Percentiles rank a stretch among this genome's conserved stretches.
These are phyloP conservation scores for Alitta virens DNA, from an alignment of 2,888 invertebrate species.

Conservation along the genomic window DNA sequence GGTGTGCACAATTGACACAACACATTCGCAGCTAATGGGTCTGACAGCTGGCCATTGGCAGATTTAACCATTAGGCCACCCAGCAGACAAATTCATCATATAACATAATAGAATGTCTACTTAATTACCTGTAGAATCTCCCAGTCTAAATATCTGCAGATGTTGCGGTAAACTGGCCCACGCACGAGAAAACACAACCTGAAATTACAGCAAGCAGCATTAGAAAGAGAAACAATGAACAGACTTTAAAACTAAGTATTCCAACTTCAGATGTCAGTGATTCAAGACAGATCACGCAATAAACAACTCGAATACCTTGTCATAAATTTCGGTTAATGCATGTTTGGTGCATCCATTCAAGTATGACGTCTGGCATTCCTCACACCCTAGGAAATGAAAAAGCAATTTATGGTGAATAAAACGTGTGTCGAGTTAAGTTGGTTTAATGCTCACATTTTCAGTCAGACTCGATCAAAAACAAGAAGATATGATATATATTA, in stretches of 20 bases:
- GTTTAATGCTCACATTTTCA: no score
- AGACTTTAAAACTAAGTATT: background rate
- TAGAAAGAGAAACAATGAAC: background rate
- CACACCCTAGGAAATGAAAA: constrained; percentile 44
- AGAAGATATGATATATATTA: no score
- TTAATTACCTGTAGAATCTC: constrained; percentile 27
- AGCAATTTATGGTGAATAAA: no score
- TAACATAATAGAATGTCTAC: background rate
- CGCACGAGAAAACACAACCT: constrained; percentile 68
- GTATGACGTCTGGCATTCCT: constrained; percentile 48
- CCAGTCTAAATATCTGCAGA: constrained; percentile 49
- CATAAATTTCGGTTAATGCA: constrained; percentile 35
- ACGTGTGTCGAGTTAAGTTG: no score
- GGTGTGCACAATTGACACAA: no score
- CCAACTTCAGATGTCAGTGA: background rate
- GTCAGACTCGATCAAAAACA: no score
- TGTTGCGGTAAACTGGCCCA: constrained; percentile 71
- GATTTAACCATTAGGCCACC: no score
- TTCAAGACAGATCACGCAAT: background rate
- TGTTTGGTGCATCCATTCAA: constrained; percentile 41
- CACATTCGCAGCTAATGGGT: no score
- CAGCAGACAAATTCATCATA: no score
- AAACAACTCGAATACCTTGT: constrained; percentile 58
- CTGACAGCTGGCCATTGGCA: no score
- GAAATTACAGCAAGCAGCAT: background rate